These are phyloP conservation scores for Esox lucius DNA, from an alignment of 2,797 vertebrate genomes.

Conservation along the genomic window DNA sequence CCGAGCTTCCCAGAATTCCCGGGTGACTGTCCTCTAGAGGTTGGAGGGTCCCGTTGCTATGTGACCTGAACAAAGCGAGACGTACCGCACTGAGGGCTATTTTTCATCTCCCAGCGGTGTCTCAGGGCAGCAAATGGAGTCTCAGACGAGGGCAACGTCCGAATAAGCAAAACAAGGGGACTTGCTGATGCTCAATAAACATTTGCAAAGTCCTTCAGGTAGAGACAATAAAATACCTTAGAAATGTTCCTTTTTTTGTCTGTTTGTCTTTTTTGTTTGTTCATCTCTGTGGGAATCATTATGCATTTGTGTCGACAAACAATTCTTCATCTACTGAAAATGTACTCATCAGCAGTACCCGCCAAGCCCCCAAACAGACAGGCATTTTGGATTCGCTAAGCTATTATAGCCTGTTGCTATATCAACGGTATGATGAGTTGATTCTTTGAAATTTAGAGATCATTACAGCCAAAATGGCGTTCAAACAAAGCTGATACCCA, in stretches of 20 bases:
- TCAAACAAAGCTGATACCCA: too few relatives aligned
- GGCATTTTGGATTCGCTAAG: too few relatives aligned
- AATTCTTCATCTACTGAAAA: neutral
- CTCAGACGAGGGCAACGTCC: conserved; percentile 32
- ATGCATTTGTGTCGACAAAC: conserved; percentile 4
- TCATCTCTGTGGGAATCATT: conserved; percentile 35
- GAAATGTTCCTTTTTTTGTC: conserved; percentile 24
- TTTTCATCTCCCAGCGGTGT: conserved; percentile 18
- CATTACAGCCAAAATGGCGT: too few relatives aligned
- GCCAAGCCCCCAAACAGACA: too few relatives aligned
- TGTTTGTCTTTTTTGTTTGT: conserved; percentile 41
- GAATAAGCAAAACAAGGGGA: conserved; percentile 38
- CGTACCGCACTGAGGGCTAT: conserved; percentile 26
- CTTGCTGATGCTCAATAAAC: conserved; percentile 11
- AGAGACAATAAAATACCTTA: conserved; percentile 26
- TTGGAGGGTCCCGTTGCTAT: conserved; percentile 66
- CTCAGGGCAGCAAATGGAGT: conserved; percentile 18
- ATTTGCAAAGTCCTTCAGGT: conserved; percentile 15
- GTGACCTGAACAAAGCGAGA: conserved; percentile 60
- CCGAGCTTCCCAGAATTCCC: conserved; percentile 64
- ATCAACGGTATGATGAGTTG: too few relatives aligned
- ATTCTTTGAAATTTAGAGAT: too few relatives aligned
- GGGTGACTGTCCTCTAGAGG: conserved; percentile 53
- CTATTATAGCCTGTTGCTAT: too few relatives aligned
- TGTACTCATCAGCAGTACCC: neutral